Evolutionary conservation across 1,140 invertebrate genomes (phyloP).

Genomic region (Augochlora pura): DNA sequence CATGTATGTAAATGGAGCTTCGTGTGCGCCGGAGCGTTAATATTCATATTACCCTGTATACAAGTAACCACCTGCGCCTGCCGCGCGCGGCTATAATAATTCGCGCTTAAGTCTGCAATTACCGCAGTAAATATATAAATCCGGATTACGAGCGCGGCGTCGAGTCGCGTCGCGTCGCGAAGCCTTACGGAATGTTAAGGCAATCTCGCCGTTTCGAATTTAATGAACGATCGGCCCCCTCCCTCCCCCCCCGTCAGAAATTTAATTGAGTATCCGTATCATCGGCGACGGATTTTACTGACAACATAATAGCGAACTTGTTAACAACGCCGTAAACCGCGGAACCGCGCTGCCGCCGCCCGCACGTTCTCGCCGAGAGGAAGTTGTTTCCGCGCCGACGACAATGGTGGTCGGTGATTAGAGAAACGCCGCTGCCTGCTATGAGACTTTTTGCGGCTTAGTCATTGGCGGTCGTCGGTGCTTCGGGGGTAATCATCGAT

Average conservation of each 20-base stretch:
- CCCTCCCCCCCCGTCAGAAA: not conserved
- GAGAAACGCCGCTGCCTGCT: not conserved
- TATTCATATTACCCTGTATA: slow-evolving; percentile 26
- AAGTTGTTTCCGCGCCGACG: not conserved
- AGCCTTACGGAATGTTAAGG: slow-evolving; percentile 1
- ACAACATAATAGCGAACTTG: not conserved
- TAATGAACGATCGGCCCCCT: not conserved
- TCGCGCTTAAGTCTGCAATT: slow-evolving; percentile 17
- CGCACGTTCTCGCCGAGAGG: not conserved
- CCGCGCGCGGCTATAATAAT: slow-evolving; percentile 24
- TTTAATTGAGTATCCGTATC: slow-evolving; percentile 6
- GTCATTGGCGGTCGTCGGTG: too few relatives aligned
- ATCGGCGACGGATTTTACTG: not conserved
- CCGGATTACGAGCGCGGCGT: not conserved
- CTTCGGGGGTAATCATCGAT: too few relatives aligned
- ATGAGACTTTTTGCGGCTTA: not conserved
- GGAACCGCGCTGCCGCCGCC: not conserved
- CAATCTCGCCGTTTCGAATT: not conserved
- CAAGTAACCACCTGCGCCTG: slow-evolving; percentile 21
- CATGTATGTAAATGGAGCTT: not conserved
- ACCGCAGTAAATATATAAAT: slow-evolving; percentile 25
- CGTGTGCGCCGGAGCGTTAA: slow-evolving; percentile 23
- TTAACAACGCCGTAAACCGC: not conserved
- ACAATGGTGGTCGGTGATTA: not conserved
- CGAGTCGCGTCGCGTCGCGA: not conserved